A percentile compares a stretch with the other conserved stretches of the same genome.
Conservation (phyloP, 2,113 vertebrate genomes). For the Atlantisia rogersi region DNA sequence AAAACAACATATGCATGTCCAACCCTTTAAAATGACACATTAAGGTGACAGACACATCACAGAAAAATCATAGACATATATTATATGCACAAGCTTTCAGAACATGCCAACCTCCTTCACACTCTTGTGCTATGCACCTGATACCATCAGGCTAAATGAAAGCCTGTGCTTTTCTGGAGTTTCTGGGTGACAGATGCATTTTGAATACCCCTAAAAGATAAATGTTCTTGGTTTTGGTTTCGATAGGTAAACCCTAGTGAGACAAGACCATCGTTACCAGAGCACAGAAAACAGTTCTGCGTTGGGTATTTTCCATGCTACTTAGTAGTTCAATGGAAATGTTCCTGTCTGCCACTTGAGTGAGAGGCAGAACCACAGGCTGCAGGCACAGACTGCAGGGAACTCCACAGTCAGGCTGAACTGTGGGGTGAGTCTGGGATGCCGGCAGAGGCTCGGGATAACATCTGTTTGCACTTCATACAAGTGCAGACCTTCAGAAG, state of each 20-base stretch:
- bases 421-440: fast-evolving
- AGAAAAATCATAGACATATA: not conserved
- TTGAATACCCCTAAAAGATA: not conserved
- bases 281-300: not conserved
- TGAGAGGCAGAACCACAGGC: not conserved
- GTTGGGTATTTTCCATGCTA: not conserved
- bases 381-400: not conserved
- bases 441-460: not conserved
- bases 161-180: not conserved
- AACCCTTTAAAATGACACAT: not conserved
- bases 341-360: not conserved
- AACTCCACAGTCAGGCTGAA: not conserved
- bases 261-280: not conserved
- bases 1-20: not conserved
- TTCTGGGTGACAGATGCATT: not conserved
- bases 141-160: not conserved
- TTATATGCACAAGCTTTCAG: not conserved
- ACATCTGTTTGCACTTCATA: not conserved
- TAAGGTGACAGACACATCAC: not conserved
- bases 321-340: not conserved
- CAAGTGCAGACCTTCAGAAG: not conserved
- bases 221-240: not conserved
- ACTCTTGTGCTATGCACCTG: not conserved
- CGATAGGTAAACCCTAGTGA: not conserved
- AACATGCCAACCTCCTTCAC: not conserved